Conservation (phyloP, 2,797 vertebrate genomes). For the Alfaro cultratus region DNA sequence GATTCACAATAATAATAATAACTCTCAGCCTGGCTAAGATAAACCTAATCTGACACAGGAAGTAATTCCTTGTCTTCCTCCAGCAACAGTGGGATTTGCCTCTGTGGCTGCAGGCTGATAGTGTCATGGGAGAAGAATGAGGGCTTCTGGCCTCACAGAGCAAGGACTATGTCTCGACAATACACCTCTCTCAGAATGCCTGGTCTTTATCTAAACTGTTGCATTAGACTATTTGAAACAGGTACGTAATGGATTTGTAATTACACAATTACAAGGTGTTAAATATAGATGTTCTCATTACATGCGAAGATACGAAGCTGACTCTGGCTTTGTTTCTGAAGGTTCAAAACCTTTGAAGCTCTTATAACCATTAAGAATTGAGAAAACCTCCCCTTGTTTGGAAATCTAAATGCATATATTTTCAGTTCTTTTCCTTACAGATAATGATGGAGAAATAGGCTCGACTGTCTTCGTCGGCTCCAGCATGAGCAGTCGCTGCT, state of each 20-base stretch:
- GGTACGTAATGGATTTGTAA: conserved; percentile 64
- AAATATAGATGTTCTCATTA: conserved; percentile 23
- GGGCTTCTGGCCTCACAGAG: conserved; percentile 54
- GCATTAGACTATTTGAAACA: conserved; percentile 53
- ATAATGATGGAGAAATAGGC: conserved; percentile 2
- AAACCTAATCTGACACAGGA: conserved; percentile 78
- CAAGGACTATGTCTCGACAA: conserved; percentile 65
- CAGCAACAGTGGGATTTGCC: conserved; percentile 73
- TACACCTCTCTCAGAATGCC: conserved; percentile 42
- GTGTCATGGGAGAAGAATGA: conserved; percentile 68
- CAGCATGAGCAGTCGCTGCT: background rate
- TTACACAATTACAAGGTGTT: conserved; percentile 59
- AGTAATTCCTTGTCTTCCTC: conserved; percentile 77
- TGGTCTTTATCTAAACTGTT: conserved; percentile 59
- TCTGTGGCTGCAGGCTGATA: conserved; percentile 62
- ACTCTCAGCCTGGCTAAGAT: conserved; percentile 64
- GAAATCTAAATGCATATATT: background rate
- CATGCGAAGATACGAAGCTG: background rate
- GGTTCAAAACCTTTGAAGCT: background rate
- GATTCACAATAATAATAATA: conserved; percentile 77
- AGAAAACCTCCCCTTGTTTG: background rate
- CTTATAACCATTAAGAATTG: background rate
- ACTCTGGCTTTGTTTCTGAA: background rate
- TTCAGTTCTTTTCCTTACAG: background rate
- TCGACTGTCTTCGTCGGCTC: background rate